phyloP scores from a whole-genome alignment of 2,888 invertebrate species.

The Linhomoeus sp. region DNA sequence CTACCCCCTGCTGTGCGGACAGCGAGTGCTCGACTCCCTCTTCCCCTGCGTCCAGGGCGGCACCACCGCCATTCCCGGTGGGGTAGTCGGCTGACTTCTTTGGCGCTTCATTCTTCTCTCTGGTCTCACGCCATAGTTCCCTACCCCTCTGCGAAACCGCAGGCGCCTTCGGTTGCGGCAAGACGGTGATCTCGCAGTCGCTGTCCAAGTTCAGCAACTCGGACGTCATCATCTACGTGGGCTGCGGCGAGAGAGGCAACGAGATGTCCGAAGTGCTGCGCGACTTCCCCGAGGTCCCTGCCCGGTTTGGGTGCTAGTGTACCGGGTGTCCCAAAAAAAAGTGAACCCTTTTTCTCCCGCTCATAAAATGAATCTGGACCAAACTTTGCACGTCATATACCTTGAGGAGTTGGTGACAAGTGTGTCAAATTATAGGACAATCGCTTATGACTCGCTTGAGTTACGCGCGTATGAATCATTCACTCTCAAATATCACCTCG shows the following conservation, averaged over 20 bases:
- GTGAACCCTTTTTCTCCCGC: no score
- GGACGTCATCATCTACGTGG: conserved; percentile 96
- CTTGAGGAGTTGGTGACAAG: no score
- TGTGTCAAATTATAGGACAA: not conserved
- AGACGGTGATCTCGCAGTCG: conserved; percentile 98
- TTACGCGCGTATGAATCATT: not conserved
- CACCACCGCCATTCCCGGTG: conserved; percentile 26
- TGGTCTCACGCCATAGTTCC: no score
- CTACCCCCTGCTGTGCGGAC: conserved; percentile 90
- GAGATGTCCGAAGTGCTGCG: conserved; percentile 96
- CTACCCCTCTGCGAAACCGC: no score
- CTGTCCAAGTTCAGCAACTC: conserved; percentile 98
- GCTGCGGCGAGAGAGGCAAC: conserved; percentile 98
- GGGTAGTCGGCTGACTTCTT: no score
- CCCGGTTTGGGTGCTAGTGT: not conserved
- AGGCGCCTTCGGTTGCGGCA: conserved; percentile 98
- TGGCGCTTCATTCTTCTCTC: no score
- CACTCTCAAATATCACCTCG: not conserved
- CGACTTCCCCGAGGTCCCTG: conserved; percentile 69
- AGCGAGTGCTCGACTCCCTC: conserved; percentile 87
- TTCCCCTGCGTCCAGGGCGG: conserved; percentile 56
- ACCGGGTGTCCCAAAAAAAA: no score
- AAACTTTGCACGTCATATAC: no score
- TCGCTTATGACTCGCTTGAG: not conserved
- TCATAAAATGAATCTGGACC: no score